A percentile compares a stretch with the other conserved stretches of the same genome.
phyloP scores from a whole-genome alignment of 1,140 invertebrate species.

The Pectinophora gossypiella region DNA sequence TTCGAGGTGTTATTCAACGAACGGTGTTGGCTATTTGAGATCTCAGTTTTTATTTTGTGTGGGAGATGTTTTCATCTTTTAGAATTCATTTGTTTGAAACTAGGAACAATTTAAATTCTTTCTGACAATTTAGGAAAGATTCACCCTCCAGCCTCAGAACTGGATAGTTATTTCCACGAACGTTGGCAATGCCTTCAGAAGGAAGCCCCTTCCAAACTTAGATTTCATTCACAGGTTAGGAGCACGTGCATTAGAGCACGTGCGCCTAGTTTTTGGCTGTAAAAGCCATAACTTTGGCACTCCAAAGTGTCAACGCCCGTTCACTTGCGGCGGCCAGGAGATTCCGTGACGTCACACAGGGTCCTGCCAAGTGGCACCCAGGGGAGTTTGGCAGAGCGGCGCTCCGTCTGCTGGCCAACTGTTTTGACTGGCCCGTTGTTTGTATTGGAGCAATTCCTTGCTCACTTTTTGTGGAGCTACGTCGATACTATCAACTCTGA shows the following conservation, averaged over 20 bases:
- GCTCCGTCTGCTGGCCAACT: conserved; percentile 42
- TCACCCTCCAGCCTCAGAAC: no score
- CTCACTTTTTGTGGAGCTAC: no score
- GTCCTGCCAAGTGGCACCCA: conserved; percentile 14
- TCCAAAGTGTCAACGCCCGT: background rate
- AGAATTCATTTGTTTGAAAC: no score
- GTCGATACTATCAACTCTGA: no score
- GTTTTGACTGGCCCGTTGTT: conserved; percentile 51
- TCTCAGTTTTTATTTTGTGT: no score
- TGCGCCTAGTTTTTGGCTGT: background rate
- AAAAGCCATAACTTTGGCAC: background rate
- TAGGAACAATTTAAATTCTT: no score
- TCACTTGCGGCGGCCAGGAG: conserved; percentile 10
- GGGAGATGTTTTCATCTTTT: no score
- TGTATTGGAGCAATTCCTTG: conserved; percentile 6
- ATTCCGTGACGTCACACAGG: conserved; percentile 21
- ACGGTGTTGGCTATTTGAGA: no score
- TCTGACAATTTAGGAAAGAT: no score
- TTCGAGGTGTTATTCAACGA: no score
- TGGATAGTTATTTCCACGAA: no score
- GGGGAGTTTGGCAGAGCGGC: conserved; percentile 25
- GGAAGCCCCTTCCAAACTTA: background rate
- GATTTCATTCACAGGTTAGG: background rate
- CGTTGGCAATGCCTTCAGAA: no score
- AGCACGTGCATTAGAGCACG: background rate